Base-by-base conservation (phyloP, 2,113 vertebrate species). In the Columbina picui region DNA sequence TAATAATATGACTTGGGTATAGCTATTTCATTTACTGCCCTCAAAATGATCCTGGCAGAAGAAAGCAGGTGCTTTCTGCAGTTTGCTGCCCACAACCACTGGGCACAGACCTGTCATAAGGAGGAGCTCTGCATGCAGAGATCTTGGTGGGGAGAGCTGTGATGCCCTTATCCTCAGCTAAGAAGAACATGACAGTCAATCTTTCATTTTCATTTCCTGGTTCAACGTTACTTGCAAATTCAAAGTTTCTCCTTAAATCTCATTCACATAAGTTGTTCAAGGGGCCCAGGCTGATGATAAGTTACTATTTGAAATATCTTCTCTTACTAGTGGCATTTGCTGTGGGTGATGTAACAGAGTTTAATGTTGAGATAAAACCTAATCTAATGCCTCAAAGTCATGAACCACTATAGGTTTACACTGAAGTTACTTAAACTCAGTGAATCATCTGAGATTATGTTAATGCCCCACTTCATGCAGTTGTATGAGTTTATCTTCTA, bases 11-110 rank as follows among this genome's bases (percentile, higher is more conserved):
- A 90, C 77, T 93, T 96, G 80, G 39, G 65, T 27, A 81, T 9
- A 71, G 75, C 60, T 93, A 93, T 91, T 95, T 95, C 73, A 86
- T 89, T 96, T 90, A 93, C 84, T 93, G 68, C 57, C 65, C 77
- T 93, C 56, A 87, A 92, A 91, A 68, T 61, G 73, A 79, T 67
- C 69, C 70, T 93, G 86, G 26, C 45, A 47, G 84, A 53, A 36
- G 50, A 82, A 76, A 87, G 57, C 79, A 79, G 50, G 10, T 57
- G 60, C 57, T 89, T 94, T 2, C 5, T 87, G 50, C 16, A 61
- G 25, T 55, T 32, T 70, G 41, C 67, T 81, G 43, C 56, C 59
- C 14, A 16, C 30, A 85, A 76, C 8, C 26, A 12, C 67, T 47
- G 52, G 43, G 59, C 67, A 77, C 10, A 56, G 53, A 18, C 16